Evolutionary conservation across 2,888 invertebrate species (phyloP), one percentile per base, ranked within the genome.

Genomic region (Mythimna vitellina): DNA sequence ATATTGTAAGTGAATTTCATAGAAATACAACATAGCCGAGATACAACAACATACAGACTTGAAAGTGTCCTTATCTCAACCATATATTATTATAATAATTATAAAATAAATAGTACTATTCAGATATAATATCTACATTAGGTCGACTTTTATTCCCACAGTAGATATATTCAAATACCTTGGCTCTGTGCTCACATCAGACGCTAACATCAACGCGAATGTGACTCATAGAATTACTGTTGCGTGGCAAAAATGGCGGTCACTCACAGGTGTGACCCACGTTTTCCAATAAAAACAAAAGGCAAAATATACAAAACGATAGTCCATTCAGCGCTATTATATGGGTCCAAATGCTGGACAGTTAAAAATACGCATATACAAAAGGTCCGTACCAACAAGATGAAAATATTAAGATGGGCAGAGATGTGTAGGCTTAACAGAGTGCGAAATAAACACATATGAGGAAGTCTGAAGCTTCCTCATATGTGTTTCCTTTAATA

Each of bases 1-100:
- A 73, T 65, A 35, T 49, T 68, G 60, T 72, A n/a, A 58, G 46
- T 54, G 53, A 76, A 76, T 53, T 72, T 66, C 25, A 25, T 54
- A 20, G 46, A 49, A 67, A 67, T 29, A 38, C 14, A 38, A 57
- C 25, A 20, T 12, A 29, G 25, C 8, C 22, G 22, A 61, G 49
- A 76, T 35, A 53, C 10, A 14, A 49, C 9, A 29, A 32, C 9
- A 12, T 32, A 25, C 5, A 38, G n/a, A 20, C 54, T 42, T 42
- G 8, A 62, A 69, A 29, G 12, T 17, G 6, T 22, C 22, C 10
- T 17, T 51, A 20, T 35, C 12, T 10, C 5, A 29, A 54, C 0
- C n/a, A 20, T n/a, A 7, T 22, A 53, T 10, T 51, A 51, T n/a
- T 51, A n/a, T 49, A 20, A 49, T 7, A 49, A 49, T 49, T 46